Evolutionary conservation across 2,113 vertebrate genomes (phyloP), one percentile per base, ranked within the genome.

Genomic region (Sapayoa aenigma): DNA sequence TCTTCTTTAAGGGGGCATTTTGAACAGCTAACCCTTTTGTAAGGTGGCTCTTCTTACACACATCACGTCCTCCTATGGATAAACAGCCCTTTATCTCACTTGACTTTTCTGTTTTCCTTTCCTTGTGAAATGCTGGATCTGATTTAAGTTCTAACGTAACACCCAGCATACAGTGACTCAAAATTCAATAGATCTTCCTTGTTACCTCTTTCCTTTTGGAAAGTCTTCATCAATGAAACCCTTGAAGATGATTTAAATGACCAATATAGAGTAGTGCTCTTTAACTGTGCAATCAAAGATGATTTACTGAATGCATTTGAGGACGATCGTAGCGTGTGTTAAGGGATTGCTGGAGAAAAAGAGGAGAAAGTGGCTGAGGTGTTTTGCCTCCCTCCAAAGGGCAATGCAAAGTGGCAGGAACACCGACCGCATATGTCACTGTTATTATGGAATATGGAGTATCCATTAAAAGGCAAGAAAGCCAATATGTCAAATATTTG

Each of bases 41-140:
- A 11, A 20, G 76, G 78, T 25, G 50, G 80, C 37, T 89, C 68
- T 95, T 96, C 59, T 71, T 24, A 97, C 42, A 44, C 93, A 84
- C 18, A 35, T 92, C 96, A 97, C 89, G 65, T 94, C 76, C 46
- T 87, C 74, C 80, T 37, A 27, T 27, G 91, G 78, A 95, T 87
- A 95, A 96, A 87, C 84, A 91, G 72, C 83, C 65, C 86, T 96
- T 95, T 92, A 94, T 95, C 89, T 89, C 90, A 80, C 79, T 94
- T 84, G 75, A 77, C 73, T 94, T 79, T 17, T 72, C 46, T 73
- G 76, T 87, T 94, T 96, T 78, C 83, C 52, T 75, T 82, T 80
- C 71, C 82, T 53, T 41, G 42, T 62, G 80, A 92, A 95, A 94
- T 30, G 53, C 89, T 91, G 87, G 67, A 52, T 93, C 85, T 77